Evolutionary conservation across 2,113 vertebrate species (phyloP).

Genomic region (Gallinago paraguaiae): DNA sequence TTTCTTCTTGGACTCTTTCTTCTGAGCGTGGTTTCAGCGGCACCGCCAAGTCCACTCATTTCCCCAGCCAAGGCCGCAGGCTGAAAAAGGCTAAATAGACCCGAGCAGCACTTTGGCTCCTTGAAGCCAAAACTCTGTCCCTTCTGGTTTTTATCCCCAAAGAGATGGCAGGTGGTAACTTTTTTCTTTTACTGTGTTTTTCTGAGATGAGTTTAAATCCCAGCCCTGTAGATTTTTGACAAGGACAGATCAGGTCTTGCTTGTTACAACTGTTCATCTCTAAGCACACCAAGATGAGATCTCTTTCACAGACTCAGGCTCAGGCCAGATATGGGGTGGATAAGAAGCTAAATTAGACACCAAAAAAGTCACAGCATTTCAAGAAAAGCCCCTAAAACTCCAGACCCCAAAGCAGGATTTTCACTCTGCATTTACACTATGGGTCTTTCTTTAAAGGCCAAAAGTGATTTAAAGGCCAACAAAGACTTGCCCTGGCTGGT

Average conservation of each 20-base stretch:
- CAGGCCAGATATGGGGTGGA: fast-evolving
- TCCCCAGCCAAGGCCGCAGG: background rate
- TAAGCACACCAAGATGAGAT: background rate
- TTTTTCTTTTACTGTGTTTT: background rate
- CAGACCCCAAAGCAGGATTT: background rate
- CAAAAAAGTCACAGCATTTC: background rate
- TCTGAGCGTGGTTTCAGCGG: background rate
- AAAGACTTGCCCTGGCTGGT: background rate
- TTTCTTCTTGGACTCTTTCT: background rate
- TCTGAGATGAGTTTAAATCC: background rate
- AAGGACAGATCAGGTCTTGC: background rate
- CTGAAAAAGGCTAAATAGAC: background rate
- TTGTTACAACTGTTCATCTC: background rate
- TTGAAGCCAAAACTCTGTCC: background rate
- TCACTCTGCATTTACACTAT: background rate
- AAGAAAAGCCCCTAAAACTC: background rate
- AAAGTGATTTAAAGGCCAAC: background rate
- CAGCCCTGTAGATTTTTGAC: background rate
- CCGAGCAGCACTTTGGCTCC: background rate
- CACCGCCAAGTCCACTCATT: background rate
- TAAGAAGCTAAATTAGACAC: background rate
- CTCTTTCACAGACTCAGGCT: background rate
- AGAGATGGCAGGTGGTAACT: background rate
- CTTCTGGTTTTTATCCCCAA: background rate
- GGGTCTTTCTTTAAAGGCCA: background rate